Evolutionary conservation across 2,113 vertebrate genomes (phyloP).

Genomic region (Cavia porcellus): DNA sequence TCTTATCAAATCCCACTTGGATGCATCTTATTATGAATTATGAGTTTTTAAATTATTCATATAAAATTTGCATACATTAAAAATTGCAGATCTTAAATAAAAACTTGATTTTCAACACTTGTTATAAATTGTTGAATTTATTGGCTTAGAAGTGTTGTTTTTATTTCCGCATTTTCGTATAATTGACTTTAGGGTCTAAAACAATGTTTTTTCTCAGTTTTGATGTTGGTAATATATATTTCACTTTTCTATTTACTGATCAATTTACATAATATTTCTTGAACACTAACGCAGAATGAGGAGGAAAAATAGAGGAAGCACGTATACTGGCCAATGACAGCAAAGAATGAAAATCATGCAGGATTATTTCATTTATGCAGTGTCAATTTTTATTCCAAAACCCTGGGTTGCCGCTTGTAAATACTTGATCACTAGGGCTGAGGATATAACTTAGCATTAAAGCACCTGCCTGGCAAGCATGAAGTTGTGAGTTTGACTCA

Average conservation of each 20-base stretch:
- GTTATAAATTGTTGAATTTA: neutral
- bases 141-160: neutral
- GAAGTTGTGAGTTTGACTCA: too few species aligned
- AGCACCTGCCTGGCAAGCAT: too few species aligned
- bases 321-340: too few species aligned
- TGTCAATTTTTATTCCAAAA: neutral
- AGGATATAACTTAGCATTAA: too few species aligned
- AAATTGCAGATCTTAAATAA: neutral
- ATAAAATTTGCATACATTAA: neutral
- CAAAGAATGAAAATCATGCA: fast-evolving
- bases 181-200: neutral
- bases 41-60: neutral
- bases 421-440: neutral
- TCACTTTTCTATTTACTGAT: neutral
- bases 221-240: neutral
- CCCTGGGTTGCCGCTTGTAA: neutral
- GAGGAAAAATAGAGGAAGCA: neutral
- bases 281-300: neutral
- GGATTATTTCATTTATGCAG: neutral
- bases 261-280: neutral
- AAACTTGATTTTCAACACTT: neutral
- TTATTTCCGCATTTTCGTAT: neutral
- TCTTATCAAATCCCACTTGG: neutral
- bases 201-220: neutral
- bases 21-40: neutral